Evolutionary conservation across 23 tunicate species (phyloP), one percentile per base, ranked within the genome.

Genomic region (Clavelina lepadiformis): DNA sequence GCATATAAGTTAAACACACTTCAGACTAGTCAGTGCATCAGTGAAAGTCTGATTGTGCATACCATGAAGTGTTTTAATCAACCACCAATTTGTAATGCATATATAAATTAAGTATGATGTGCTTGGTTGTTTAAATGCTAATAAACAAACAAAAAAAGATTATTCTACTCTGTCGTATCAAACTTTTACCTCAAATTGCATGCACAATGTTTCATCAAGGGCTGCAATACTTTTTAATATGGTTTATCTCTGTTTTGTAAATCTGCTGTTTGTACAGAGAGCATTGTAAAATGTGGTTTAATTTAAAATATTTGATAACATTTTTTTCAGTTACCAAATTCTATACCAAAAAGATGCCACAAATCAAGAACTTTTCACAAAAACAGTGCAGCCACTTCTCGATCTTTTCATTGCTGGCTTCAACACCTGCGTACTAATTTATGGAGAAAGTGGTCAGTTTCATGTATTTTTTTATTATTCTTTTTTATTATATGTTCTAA

Each of bases 371-470:
- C 52, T 89, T 11, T 89, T 89, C 37, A 21, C 73, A 2, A 89
- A 89, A 69, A 79, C 97, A 15, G 97, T 89, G 25, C 97, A 89
- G 44, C 97, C 97, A 25, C 69, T 89, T 3, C 72, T 89, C 2
- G 97, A 89, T 46, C 58, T 89, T 23, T 89, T 89, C 64, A 63
- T 89, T 63, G 97, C 97, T 62, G 97, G 97, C 4, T 89, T 89
- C 64, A 89, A 89, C 80, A 89, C 97, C 19, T 81, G 83, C 45
- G 65, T 89, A 24, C 70, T 89, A 30, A 55, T 89, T 24, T 89
- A 89, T 61, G 97, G 97, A 55, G 89, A 89, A 75, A 89, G 97
- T 81, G 89, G 97, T 89, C 64, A 44, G 75, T 35, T 35, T 15
- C 25, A 49, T 23, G 18, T 68, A 68, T 30, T 15, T 54, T 54